Conservation (phyloP, 2,797 vertebrate genomes). For the Hoplostethus mediterraneus region DNA sequence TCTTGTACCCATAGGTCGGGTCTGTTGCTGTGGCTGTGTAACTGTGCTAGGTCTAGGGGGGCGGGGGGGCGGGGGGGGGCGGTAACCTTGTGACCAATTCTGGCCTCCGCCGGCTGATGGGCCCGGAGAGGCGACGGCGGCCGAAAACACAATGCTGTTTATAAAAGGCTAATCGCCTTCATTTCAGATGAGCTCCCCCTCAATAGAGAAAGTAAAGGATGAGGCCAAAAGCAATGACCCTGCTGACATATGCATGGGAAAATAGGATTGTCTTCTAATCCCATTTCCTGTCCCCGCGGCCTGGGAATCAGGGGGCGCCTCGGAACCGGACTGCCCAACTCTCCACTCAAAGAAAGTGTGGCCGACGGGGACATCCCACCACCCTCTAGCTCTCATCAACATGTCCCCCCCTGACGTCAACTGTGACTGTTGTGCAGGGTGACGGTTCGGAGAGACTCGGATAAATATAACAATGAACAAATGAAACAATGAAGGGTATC, state of each 20-base stretch:
- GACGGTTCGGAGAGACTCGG: conserved; percentile 8
- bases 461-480: conserved; percentile 39
- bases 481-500: conserved; percentile 38
- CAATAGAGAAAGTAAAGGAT: conserved; percentile 72
- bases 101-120: conserved; percentile 38
- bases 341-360: conserved; percentile 32
- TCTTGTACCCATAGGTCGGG: conserved; percentile 6
- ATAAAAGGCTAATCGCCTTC: conserved; percentile 78
- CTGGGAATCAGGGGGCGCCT: conserved; percentile 75
- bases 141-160: conserved; percentile 71
- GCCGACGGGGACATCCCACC: conserved; percentile 21
- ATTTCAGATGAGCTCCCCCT: conserved; percentile 79
- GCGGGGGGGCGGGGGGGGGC: conserved; percentile 8
- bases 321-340: conserved; percentile 46
- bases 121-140: conserved; percentile 26
- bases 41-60: conserved; percentile 18
- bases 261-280: conserved; percentile 79
- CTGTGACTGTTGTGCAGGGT: conserved; percentile 25
- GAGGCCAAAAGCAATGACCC: conserved; percentile 67
- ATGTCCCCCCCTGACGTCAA: conserved; percentile 34
- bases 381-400: conserved; percentile 38
- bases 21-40: conserved; percentile 3
- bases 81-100: conserved; percentile 35
- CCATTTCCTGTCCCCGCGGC: conserved; percentile 80
- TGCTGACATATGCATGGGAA: conserved; percentile 74